Evolutionary conservation across 2,113 vertebrate species (phyloP).

Genomic region (Eptesicus fuscus): DNA sequence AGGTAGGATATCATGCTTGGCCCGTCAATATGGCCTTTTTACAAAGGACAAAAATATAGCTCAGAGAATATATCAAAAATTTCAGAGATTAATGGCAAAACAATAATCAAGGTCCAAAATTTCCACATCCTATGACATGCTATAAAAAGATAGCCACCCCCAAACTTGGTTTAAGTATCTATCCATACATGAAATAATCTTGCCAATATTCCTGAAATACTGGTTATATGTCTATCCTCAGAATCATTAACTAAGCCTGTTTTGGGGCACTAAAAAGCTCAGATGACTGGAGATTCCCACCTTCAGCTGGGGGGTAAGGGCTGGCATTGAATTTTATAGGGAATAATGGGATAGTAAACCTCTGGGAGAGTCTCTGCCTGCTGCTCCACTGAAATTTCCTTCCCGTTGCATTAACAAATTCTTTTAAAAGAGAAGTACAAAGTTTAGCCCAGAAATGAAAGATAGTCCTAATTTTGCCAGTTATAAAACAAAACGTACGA

Average conservation of each 20-base stretch:
- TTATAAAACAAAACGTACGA: conserved; percentile 6
- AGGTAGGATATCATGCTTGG: neutral
- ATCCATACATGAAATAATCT: neutral
- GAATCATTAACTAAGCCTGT: neutral
- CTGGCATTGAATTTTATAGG: neutral
- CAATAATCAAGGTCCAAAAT: conserved; percentile 2
- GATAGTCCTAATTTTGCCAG: neutral
- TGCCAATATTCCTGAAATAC: neutral
- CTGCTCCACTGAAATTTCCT: neutral
- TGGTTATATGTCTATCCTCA: neutral
- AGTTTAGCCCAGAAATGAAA: conserved; percentile 1
- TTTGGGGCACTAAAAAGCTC: neutral
- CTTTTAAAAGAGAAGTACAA: neutral
- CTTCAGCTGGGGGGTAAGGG: neutral
- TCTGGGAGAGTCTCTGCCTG: neutral
- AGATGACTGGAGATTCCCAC: neutral
- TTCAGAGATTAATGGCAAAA: conserved; percentile 20
- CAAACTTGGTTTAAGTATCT: neutral
- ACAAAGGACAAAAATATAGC: conserved; percentile 12
- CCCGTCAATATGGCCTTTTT: neutral
- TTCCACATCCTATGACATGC: neutral
- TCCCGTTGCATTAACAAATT: neutral
- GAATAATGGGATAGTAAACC: neutral
- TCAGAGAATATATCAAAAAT: conserved; percentile 22
- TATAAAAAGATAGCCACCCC: neutral